Evolutionary conservation across 2,888 invertebrate species (phyloP).

Genomic region (Panzeria rudis): DNA sequence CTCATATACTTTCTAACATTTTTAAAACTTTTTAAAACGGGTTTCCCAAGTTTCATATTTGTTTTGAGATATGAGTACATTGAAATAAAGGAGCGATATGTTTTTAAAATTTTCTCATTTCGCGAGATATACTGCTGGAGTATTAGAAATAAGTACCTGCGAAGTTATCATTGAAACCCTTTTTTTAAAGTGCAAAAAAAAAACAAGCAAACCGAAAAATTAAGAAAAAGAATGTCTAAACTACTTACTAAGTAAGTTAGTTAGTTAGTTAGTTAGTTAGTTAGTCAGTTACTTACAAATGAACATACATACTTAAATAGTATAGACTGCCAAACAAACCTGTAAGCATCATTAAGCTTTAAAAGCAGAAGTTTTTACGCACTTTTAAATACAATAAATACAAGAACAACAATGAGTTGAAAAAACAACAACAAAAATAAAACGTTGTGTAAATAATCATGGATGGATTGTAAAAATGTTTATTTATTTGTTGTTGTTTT

Average conservation of each 20-base stretch:
- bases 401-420: conserved; percentile 24
- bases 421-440: conserved; percentile 22
- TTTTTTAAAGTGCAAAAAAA: conserved; percentile 2
- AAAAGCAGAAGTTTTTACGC: conserved; percentile 65
- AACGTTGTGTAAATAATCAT: conserved; percentile 63
- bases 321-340: conserved; percentile 1
- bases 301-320: not conserved
- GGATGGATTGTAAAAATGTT: conserved; percentile 56
- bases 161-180: conserved; percentile 18
- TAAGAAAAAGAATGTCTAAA: conserved; percentile 43
- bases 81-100: too few species aligned
- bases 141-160: too few species aligned
- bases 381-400: conserved; percentile 57
- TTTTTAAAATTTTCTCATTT: too few species aligned
- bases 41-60: too few species aligned
- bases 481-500: not conserved
- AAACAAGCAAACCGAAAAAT: conserved; percentile 53
- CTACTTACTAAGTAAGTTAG: conserved; percentile 42
- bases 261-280: conserved; percentile 13
- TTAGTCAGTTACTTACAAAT: not conserved
- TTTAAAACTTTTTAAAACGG: too few species aligned
- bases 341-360: conserved; percentile 52
- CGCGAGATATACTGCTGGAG: too few species aligned
- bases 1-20: too few species aligned
- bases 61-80: too few species aligned